Base-by-base conservation (phyloP, 2,888 invertebrate genomes). In the Diplazon laetatorius region DNA sequence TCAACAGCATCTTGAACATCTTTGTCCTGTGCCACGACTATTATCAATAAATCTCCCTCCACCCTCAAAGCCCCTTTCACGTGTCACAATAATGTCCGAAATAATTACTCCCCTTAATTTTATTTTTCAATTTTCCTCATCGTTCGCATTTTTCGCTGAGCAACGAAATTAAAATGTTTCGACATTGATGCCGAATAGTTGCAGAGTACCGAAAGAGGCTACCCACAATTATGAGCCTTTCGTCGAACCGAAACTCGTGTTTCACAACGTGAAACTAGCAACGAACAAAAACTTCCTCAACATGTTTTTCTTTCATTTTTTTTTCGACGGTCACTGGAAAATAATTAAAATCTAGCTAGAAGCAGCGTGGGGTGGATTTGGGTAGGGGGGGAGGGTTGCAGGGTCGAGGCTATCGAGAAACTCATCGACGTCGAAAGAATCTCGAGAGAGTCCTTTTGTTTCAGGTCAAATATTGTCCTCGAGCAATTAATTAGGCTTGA, bases 391-490 rank as follows among this genome's bases (percentile, higher is more conserved):
- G n/a, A n/a, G n/a, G n/a, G n/a, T n/a, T n/a, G n/a, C n/a, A n/a
- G n/a, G n/a, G n/a, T n/a, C n/a, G n/a, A n/a, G n/a, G n/a, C n/a
- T n/a, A n/a, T n/a, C n/a, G n/a, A n/a, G n/a, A n/a, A n/a, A n/a
- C n/a, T n/a, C n/a, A n/a, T n/a, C n/a, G n/a, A n/a, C n/a, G n/a
- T n/a, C n/a, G n/a, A n/a, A n/a, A n/a, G n/a, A n/a, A n/a, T 30
- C 30, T 30, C 6, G 30, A 6, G 4, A 57, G 37, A n/a, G 12
- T 48, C 8, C 20, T 12, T 59, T 70, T 70, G 59, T 63, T 76
- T 65, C 39, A 48, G 63, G 75, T 70, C 57, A 70, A 63, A 76
- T 59, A 70, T 70, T 63, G 57, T 55, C 62, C 62, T 37, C 57
- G 63, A 39, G 50, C 20, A 70, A 63, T 70, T 69, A 63, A 63